phyloP scores from a whole-genome alignment of 2,797 vertebrate genomes.

The Manis crassicaudata region DNA sequence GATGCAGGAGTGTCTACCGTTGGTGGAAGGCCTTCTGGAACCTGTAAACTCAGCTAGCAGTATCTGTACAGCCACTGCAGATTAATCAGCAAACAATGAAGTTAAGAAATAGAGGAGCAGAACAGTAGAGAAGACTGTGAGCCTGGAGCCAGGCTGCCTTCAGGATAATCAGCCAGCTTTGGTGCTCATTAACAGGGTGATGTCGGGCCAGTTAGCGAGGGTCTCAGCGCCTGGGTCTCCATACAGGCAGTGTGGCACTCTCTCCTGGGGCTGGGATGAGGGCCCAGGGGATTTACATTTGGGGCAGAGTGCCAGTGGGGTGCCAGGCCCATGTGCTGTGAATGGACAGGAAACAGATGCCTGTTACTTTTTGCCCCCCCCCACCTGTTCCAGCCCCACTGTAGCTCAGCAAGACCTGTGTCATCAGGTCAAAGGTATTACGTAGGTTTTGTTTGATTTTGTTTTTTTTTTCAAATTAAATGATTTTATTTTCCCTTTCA shows the following conservation, averaged over 20 bases:
- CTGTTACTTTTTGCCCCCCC: background rate
- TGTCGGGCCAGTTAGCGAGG: background rate
- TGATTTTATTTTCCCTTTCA: background rate
- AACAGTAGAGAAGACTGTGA: no score
- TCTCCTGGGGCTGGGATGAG: background rate
- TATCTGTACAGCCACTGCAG: background rate
- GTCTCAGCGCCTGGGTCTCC: background rate
- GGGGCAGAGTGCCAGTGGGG: background rate
- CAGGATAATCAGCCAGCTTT: background rate
- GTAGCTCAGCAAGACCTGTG: background rate
- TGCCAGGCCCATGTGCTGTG: no score
- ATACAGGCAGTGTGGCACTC: no score
- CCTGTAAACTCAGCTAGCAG: background rate
- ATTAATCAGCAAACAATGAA: background rate
- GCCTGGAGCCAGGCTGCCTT: background rate
- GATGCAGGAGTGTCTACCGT: background rate
- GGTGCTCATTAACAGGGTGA: background rate
- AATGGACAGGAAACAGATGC: fast-evolving
- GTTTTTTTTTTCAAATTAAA: background rate
- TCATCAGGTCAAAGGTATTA: background rate
- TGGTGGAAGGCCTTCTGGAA: background rate
- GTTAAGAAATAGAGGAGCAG: background rate
- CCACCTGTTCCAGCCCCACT: background rate
- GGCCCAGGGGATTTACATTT: background rate
- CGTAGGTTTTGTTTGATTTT: background rate